phyloP scores from a whole-genome alignment of 2,888 invertebrate species.

The Nymphalis urticae region DNA sequence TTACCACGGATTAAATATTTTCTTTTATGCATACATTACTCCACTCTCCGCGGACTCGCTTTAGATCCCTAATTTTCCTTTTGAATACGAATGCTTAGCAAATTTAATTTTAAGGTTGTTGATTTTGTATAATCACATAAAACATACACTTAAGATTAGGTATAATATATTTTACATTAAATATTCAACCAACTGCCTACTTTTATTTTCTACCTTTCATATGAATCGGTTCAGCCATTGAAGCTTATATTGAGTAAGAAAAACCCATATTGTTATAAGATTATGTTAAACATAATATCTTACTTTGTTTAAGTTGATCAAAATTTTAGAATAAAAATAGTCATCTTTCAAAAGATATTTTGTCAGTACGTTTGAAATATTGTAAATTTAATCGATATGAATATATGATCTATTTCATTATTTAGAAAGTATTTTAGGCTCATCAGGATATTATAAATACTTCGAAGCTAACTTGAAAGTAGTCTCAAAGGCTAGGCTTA shows the following conservation, averaged over 20 bases:
- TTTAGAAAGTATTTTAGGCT: constrained; percentile 1
- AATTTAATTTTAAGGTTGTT: constrained; percentile 15
- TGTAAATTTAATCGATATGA: background rate
- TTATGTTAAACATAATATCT: too few species aligned
- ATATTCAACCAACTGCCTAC: too few species aligned
- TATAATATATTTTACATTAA: too few species aligned
- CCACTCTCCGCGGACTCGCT: background rate
- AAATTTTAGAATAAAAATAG: too few species aligned
- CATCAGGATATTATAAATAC: constrained; percentile 20
- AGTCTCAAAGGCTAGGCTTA: constrained; percentile 24
- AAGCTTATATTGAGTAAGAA: too few species aligned
- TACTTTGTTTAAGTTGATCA: too few species aligned
- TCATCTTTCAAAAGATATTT: too few species aligned
- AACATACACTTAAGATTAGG: too few species aligned
- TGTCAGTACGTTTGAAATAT: too few species aligned
- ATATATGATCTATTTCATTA: background rate
- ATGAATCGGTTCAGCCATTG: too few species aligned
- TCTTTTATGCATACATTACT: constrained; percentile 15
- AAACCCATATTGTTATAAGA: too few species aligned
- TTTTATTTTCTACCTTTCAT: too few species aligned
- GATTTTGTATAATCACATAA: constrained; percentile 13
- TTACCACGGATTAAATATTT: constrained; percentile 12
- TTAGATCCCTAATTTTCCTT: constrained; percentile 18
- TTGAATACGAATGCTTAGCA: constrained; percentile 20
- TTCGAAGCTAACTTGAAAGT: constrained; percentile 19